A percentile compares a stretch with the other conserved stretches of the same genome.
Conservation (phyloP, 2,113 vertebrate species). For the Hucho hucho region DNA sequence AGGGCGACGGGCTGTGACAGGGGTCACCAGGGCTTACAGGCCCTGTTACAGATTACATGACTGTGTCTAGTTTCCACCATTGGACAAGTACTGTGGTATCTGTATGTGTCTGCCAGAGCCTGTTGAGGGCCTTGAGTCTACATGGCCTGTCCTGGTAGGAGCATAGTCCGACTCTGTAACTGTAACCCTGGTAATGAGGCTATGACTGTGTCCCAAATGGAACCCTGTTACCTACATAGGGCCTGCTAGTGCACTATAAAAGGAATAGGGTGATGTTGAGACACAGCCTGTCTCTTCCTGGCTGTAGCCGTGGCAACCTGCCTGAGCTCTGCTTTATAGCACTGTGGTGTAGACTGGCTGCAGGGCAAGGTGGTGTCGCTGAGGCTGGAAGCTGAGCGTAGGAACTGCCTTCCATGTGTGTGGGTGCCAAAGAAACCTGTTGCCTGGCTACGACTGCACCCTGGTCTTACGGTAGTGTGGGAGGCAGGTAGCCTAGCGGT, state of each 20-base stretch:
- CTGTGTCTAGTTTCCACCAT: not conserved
- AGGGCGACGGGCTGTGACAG: not conserved
- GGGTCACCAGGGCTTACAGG: constrained; percentile 5
- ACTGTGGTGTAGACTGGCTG: constrained; percentile 59
- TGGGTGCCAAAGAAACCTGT: constrained; percentile 74
- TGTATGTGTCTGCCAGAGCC: not conserved
- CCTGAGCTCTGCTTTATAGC: not conserved
- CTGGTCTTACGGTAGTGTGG: constrained; percentile 65
- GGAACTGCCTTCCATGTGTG: constrained; percentile 64
- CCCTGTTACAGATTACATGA: not conserved
- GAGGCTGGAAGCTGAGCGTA: constrained; percentile 31
- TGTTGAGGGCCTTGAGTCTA: not conserved
- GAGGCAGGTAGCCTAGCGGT: too few species aligned
- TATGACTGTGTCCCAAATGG: too few species aligned
- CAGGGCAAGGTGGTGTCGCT: constrained; percentile 62
- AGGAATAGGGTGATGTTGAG: too few species aligned
- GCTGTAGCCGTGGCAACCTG: not conserved
- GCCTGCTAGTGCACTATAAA: too few species aligned
- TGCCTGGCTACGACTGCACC: constrained; percentile 76
- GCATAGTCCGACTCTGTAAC: too few species aligned
- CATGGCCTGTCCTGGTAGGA: too few species aligned
- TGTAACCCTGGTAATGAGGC: too few species aligned
- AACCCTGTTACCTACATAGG: too few species aligned
- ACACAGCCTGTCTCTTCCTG: not conserved
- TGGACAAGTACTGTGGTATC: not conserved